Base-by-base conservation (phyloP, 2,797 vertebrate genomes). In the Schizopygopsis malacanthus region DNA sequence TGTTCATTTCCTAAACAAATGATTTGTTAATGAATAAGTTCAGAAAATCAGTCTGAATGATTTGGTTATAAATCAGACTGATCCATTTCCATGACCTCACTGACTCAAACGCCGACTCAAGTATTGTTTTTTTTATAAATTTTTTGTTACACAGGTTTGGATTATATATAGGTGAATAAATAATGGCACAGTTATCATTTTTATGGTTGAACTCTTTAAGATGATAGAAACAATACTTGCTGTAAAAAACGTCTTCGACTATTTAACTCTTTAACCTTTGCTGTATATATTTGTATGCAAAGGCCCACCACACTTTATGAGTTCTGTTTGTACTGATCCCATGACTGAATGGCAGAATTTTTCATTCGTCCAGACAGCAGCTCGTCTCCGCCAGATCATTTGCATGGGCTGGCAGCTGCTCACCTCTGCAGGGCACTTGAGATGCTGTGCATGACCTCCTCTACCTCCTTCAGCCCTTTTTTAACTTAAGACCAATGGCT, bases 401-500 rank as follows among this genome's bases (percentile, higher is more conserved):
- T 96, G 95, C 95, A 96, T 96, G 95, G 95, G 94, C 94, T 94
- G 94, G 94, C 94, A 95, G 94, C 94, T 93, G 94, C 95, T 96
- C 95, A 96, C 95, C 95, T 96, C 95, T 95, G 92, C 94, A 94
- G 95, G 96, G 94, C 94, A 95, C 95, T 96, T 96, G 95, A 95
- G 96, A 97, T 96, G 95, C 96, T 95, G 92, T 91, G 94, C 95
- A 95, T 95, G 95, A 94, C 95, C 93, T 95, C 93, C 94, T 92
- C 92, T 95, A 93, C 95, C 96, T 95, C 94, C 93, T 92, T 95
- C 94, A 70, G 83, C 95, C 95, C 96, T 96, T 96, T 96, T 97
- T 97, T 96, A 96, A 96, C 96, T 94, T 80, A 89, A 87, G 97
- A 99, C 97, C 98, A 98, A 98, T 97, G 96, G 95, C 96, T 97